Evolutionary conservation across 2,797 vertebrate genomes (phyloP), one percentile per base, ranked within the genome.

Genomic region (Petrocephalus sullivani): DNA sequence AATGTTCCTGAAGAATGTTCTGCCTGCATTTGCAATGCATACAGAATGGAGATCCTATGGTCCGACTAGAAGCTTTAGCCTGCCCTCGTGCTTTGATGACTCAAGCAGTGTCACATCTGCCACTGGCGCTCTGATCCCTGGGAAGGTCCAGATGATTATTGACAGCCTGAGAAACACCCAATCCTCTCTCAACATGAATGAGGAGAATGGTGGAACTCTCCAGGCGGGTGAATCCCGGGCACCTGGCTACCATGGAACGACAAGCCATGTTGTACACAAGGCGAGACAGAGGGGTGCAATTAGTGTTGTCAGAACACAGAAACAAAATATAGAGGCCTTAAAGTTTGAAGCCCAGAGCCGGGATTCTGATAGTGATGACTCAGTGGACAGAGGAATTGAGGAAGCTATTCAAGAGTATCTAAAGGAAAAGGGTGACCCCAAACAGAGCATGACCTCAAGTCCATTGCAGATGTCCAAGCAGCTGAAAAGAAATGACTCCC

Each of bases 1-100:
- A 96, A 99, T 99, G 98, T 99, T 98, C 95, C 96, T 99, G 95
- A 97, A 98, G 97, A 98, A 98, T 88, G 95, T 96, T 89, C 95
- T 97, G 92, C 97, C 97, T 95, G 94, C 97, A 92, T 96, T 96
- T 94, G 95, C 96, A 93, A 96, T 98, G 91, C 97, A 96, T 93
- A 96, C 97, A 87, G 95, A 97, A 96, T 99, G 98, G 98, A 97
- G 97, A 92, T 94, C 96, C 90, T 97, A 97, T 89, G 94, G 96
- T 89, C 94, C 95, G 0, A 91, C 96, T 4, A 95, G 95, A 92
- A 95, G 93, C 95, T 97, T 93, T 96, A 96, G 96, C 93, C 95
- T 97, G 89, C 97, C 97, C 0, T 88, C 95, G 88, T 97, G 96
- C 94, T 97, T 97, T 95, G 95, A 96, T n/a, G 96, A 98, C 92